Base-by-base conservation (phyloP, 2,888 invertebrate species). In the Schizaphis graminum region DNA sequence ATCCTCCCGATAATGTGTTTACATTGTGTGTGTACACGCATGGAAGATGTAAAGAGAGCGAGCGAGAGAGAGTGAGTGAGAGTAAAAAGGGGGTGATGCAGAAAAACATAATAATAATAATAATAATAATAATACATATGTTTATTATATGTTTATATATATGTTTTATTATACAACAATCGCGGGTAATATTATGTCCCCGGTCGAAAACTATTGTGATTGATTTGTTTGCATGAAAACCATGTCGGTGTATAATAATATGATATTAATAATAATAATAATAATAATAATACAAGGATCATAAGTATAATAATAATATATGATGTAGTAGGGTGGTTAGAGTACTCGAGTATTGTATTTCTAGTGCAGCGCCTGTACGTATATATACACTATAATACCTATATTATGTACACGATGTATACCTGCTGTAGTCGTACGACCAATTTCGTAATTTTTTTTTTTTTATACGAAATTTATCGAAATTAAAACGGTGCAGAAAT, bases 1-100 rank as follows among this genome's bases (percentile, higher is more conserved):
- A 89, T 93, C 84, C 44, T 93, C 89, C 89, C 44, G 89, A 89
- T 89, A 89, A 93, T 93, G 89, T 93, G 93, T 93, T 93, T 93
- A 89, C 92, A 93, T 93, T 93, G 89, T 93, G 89, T 44, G 77
- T 57, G 44, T 57, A 28, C 44, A 89, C 77, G 88, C 47, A 35
- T 67, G 67, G 49, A 26, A 61, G 35, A 67, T 24, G 67, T 24
- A 67, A 35, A 57, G 89, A 89, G 41, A 28, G 89, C 35, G 26
- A 90, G 89, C 3, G 89, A 57, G 56, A 56, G 53, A 41, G 16
- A 90, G 24, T 1, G 90, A 61, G 89, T 8, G 84, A 41, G 35
- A 11, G 84, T n/a, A 56, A 67, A 67, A 77, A 77, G 77, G 35
- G 77, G 77, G 77, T 77, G 35, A 77, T 77, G 77, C 77, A 77